phyloP scores from a whole-genome alignment of 2,888 invertebrate genomes.

The Nephrocerus scutellatus region DNA sequence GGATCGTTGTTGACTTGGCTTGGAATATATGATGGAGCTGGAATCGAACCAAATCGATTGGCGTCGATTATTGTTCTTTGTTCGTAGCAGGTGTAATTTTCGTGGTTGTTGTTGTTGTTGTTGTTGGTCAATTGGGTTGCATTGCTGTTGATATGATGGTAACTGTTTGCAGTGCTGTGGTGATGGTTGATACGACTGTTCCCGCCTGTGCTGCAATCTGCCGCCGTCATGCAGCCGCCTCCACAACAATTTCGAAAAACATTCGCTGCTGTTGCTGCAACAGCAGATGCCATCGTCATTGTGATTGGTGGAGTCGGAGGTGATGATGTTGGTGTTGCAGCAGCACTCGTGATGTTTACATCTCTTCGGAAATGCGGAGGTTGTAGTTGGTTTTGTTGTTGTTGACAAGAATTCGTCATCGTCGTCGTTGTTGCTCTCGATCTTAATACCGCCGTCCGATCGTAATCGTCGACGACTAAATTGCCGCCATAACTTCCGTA shows the following conservation, averaged over 20 bases:
- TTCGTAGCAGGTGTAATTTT: slow-evolving; percentile 22
- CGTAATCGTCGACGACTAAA: slow-evolving; percentile 32
- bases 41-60: too few species aligned
- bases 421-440: slow-evolving; percentile 14
- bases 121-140: slow-evolving; percentile 8
- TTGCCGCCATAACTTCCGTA: slow-evolving; percentile 38
- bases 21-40: too few species aligned
- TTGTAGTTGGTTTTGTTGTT: neutral
- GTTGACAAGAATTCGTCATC: slow-evolving; percentile 14
- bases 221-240: slow-evolving; percentile 25
- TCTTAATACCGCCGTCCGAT: slow-evolving; percentile 14
- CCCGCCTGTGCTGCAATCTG: slow-evolving; percentile 27
- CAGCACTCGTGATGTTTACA: slow-evolving; percentile 1
- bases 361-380: too few species aligned
- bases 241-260: slow-evolving; percentile 41
- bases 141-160: slow-evolving; percentile 15
- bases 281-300: slow-evolving; percentile 17
- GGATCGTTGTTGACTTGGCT: neutral
- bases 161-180: slow-evolving; percentile 12
- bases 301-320: slow-evolving; percentile 8
- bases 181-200: slow-evolving; percentile 13
- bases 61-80: slow-evolving; percentile 15
- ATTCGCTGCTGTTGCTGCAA: slow-evolving; percentile 31
- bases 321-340: slow-evolving; percentile 7
- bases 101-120: slow-evolving; percentile 21